Conservation (phyloP, 2,888 invertebrate genomes). For the Tipula vernalis region DNA sequence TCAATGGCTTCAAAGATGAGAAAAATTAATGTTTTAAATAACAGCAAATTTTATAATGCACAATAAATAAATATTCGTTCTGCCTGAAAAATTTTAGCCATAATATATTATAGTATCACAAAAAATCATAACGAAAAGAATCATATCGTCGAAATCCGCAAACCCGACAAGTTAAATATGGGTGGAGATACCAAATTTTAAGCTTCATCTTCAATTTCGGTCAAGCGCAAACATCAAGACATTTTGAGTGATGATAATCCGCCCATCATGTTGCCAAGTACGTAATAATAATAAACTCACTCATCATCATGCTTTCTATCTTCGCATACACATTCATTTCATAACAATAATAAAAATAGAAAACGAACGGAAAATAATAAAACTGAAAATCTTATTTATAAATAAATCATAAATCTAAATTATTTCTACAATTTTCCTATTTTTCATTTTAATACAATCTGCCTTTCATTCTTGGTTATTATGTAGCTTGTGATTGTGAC, state of each 20-base stretch:
- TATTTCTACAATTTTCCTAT: neutral
- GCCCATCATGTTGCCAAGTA: neutral
- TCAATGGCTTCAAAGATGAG: too few species aligned
- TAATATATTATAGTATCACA: too few species aligned
- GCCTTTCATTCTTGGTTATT: neutral
- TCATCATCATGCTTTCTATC: neutral
- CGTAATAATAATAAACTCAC: neutral
- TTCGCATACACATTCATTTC: neutral
- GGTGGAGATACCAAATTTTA: too few species aligned
- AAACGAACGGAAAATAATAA: neutral
- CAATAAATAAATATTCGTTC: too few species aligned
- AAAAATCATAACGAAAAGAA: too few species aligned
- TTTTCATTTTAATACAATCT: neutral
- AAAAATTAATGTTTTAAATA: too few species aligned
- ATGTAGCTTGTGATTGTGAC: neutral
- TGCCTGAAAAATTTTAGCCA: too few species aligned
- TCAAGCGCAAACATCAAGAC: neutral
- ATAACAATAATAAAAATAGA: neutral
- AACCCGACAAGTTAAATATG: too few species aligned
- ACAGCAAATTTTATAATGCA: too few species aligned
- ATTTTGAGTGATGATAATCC: neutral
- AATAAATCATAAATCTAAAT: neutral
- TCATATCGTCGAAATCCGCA: too few species aligned
- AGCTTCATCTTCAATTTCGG: too few species aligned
- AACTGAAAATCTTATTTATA: neutral